These are phyloP conservation scores for Tetramorium simillimum DNA, from an alignment of 1,140 invertebrate genomes.

Conservation along the genomic window DNA sequence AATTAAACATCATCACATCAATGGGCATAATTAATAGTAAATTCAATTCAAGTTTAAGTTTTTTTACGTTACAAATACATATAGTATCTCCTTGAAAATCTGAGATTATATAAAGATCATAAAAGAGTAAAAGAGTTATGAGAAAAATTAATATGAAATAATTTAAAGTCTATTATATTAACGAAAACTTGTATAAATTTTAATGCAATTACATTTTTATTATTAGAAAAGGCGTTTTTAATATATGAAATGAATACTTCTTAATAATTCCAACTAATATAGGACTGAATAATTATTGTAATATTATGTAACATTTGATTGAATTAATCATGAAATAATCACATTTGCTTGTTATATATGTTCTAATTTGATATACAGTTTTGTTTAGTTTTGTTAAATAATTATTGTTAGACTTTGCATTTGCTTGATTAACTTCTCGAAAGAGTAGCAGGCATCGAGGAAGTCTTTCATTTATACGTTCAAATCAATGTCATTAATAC, in stretches of 20 bases:
- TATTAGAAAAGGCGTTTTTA: background rate
- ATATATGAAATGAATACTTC: background rate
- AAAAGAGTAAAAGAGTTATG: background rate
- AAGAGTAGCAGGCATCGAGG: background rate
- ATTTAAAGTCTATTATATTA: background rate
- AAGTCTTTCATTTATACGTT: slow-evolving; percentile 37
- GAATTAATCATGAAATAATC: background rate
- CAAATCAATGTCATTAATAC: slow-evolving; percentile 23
- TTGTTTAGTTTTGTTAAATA: background rate
- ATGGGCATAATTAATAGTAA: background rate
- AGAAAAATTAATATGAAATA: background rate
- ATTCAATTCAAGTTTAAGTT: background rate
- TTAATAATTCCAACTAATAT: too few species aligned
- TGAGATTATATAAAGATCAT: background rate
- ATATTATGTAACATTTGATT: background rate
- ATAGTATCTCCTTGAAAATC: background rate
- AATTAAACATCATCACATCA: background rate
- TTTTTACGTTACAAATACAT: background rate
- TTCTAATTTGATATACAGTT: background rate
- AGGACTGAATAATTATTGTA: background rate
- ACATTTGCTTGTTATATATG: background rate
- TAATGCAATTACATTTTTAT: background rate
- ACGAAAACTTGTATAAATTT: background rate
- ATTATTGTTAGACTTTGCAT: slow-evolving; percentile 23
- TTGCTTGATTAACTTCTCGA: background rate